Evolutionary conservation across 2,797 vertebrate genomes (phyloP).

Genomic region (Nasua narica): DNA sequence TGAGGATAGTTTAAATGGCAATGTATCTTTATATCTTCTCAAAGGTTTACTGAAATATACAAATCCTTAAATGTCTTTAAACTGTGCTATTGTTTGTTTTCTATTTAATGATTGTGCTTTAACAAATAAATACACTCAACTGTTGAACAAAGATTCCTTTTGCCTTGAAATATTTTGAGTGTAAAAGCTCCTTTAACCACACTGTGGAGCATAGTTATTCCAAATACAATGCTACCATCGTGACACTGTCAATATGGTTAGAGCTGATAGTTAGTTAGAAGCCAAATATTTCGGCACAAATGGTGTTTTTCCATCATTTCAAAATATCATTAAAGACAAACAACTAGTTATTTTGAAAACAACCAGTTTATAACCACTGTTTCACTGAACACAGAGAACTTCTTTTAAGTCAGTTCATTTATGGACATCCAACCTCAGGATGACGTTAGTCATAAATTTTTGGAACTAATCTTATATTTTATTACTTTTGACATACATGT

Average conservation of each 20-base stretch:
- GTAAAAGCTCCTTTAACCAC: background rate
- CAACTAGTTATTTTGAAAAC: background rate
- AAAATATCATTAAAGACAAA: background rate
- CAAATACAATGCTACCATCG: background rate
- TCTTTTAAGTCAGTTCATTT: conserved; percentile 2
- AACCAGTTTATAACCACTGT: background rate
- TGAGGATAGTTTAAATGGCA: background rate
- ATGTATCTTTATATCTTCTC: background rate
- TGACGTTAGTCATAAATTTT: background rate
- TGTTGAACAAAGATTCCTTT: background rate
- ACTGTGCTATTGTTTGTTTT: background rate
- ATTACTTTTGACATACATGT: background rate
- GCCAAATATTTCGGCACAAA: background rate
- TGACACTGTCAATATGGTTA: background rate
- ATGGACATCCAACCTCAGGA: background rate
- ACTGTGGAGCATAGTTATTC: background rate
- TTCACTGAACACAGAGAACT: background rate
- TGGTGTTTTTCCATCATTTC: background rate
- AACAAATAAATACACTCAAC: background rate
- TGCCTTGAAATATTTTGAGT: background rate
- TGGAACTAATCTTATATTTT: background rate
- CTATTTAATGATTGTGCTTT: background rate
- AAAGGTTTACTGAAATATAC: background rate
- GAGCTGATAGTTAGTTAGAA: background rate
- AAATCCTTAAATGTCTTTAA: background rate